Conservation (phyloP, 2,888 invertebrate species). For the Diplolepis rosae region DNA sequence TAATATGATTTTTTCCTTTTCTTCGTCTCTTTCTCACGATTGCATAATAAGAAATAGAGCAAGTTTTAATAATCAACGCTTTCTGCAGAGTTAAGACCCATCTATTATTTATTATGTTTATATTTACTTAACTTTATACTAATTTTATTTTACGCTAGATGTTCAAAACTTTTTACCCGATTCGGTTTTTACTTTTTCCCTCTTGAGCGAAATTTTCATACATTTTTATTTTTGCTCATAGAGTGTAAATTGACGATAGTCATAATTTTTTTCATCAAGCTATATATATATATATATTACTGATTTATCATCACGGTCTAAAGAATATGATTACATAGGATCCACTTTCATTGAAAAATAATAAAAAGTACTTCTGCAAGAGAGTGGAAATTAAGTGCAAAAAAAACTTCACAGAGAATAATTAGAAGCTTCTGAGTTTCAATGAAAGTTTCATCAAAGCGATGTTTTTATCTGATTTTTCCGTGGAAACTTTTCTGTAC, state of each 20-base stretch:
- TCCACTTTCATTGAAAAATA: background rate
- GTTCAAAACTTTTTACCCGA: too few species aligned
- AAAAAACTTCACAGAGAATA: background rate
- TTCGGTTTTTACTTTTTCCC: too few species aligned
- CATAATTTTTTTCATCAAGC: background rate
- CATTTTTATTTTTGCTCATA: background rate
- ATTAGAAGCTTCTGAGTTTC: conserved; percentile 15
- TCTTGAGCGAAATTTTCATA: background rate
- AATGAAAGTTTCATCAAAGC: conserved; percentile 7
- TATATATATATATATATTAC: background rate
- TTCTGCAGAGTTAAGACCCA: too few species aligned
- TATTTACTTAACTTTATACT: too few species aligned
- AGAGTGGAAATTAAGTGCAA: conserved; percentile 1
- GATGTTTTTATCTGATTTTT: background rate
- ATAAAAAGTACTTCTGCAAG: conserved; percentile 9
- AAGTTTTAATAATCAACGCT: too few species aligned
- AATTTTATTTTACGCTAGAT: too few species aligned
- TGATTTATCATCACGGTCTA: conserved; percentile 6
- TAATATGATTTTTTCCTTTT: too few species aligned
- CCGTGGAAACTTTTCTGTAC: background rate
- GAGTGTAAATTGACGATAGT: background rate
- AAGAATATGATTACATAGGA: conserved; percentile 1
- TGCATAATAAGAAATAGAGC: too few species aligned
- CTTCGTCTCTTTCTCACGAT: too few species aligned
- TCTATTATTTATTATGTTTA: too few species aligned